These are phyloP conservation scores for Ctenopoma kingsleyae DNA, from an alignment of 2,797 vertebrate species.

Conservation along the genomic window DNA sequence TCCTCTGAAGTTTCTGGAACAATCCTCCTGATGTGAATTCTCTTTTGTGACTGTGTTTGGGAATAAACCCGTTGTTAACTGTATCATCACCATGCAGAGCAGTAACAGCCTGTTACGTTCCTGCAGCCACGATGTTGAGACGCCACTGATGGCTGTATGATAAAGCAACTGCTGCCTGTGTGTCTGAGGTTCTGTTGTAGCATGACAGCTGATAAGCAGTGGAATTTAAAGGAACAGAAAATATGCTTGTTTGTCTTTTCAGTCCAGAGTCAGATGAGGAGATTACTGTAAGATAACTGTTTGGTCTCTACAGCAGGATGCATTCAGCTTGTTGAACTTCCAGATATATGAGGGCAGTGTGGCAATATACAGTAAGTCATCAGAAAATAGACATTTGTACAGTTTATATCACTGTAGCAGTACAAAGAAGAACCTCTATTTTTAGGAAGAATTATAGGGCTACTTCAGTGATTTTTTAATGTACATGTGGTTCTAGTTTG, in stretches of 20 bases:
- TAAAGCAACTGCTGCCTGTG: conserved; percentile 41
- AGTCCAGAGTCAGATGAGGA: conserved; percentile 9
- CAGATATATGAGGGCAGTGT: no score
- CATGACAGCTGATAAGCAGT: conserved; percentile 35
- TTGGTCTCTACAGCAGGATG: neutral
- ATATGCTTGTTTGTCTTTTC: conserved; percentile 27
- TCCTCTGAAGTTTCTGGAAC: neutral
- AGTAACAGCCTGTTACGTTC: conserved; percentile 14
- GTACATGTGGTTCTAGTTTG: no score
- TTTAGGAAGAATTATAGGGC: no score
- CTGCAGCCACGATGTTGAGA: conserved; percentile 13
- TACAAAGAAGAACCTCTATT: no score
- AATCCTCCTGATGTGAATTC: neutral
- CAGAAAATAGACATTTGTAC: no score
- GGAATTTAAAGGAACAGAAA: conserved; percentile 31
- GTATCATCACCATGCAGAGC: conserved; percentile 1
- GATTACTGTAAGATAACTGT: conserved; percentile 14
- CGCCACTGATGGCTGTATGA: conserved; percentile 9
- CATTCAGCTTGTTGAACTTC: neutral
- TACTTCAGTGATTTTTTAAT: no score
- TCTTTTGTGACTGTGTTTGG: conserved; percentile 2
- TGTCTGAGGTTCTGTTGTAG: conserved; percentile 27
- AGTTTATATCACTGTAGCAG: no score
- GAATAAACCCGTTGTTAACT: conserved; percentile 2
- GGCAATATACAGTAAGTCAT: no score